phyloP scores from a whole-genome alignment of 2,797 vertebrate genomes.

The Anabacerthia variegaticeps region DNA sequence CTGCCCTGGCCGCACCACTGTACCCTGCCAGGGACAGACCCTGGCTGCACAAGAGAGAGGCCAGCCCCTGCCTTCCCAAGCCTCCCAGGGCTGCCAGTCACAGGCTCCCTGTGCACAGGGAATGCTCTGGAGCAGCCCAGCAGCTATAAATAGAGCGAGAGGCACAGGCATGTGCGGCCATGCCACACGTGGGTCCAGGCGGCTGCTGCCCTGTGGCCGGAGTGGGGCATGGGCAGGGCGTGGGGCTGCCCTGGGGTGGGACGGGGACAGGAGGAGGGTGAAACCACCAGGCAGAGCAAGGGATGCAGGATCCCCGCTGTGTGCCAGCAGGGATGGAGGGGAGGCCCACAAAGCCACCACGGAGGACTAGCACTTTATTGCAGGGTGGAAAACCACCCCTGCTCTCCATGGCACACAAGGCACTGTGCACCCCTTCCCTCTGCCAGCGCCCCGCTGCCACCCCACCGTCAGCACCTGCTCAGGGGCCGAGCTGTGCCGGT shows the following conservation, averaged over 20 bases:
- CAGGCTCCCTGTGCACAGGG: neutral
- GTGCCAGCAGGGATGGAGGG: neutral
- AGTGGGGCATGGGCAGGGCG: neutral
- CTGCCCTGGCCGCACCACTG: neutral
- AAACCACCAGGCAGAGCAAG: neutral
- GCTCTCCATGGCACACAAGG: rapidly evolving
- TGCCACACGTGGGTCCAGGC: neutral
- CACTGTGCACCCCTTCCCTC: rapidly evolving
- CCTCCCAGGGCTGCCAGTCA: neutral
- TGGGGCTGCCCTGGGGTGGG: neutral
- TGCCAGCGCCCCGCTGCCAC: neutral
- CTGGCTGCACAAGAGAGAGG: neutral
- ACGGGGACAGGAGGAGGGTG: rapidly evolving
- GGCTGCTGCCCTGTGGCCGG: neutral
- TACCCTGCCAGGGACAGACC: neutral
- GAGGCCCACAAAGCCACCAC: rapidly evolving
- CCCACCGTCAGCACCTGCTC: neutral
- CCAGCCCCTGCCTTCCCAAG: neutral
- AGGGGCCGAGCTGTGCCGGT: neutral
- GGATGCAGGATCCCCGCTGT: neutral
- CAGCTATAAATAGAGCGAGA: neutral
- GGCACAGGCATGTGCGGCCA: neutral
- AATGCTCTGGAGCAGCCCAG: neutral
- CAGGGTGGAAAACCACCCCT: neutral
- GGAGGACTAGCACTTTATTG: slow-evolving; percentile 12